Conservation (phyloP, 2,888 invertebrate species). For the Rhamnusium bicolor region DNA sequence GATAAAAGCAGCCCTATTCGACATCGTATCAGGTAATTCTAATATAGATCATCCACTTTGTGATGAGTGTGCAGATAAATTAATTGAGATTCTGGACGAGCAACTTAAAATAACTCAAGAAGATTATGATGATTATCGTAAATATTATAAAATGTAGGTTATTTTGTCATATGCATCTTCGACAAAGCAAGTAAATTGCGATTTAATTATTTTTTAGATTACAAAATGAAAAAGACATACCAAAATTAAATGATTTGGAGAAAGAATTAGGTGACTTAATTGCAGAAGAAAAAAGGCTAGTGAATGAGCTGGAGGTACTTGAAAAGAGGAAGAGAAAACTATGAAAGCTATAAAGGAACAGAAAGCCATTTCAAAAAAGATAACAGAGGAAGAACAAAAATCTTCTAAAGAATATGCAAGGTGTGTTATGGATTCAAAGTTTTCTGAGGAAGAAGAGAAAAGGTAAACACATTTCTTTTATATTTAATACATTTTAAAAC, state of each 20-base stretch:
- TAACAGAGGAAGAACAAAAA: slow-evolving; percentile 85
- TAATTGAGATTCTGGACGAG: slow-evolving; percentile 90
- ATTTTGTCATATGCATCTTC: not conserved
- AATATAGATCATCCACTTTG: slow-evolving; percentile 97
- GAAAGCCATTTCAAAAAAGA: slow-evolving; percentile 79
- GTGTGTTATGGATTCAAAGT: slow-evolving; percentile 87
- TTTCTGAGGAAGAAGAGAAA: slow-evolving; percentile 72
- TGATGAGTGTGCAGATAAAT: slow-evolving; percentile 94
- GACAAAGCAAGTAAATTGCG: too few relatives aligned
- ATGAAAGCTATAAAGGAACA: slow-evolving; percentile 80
- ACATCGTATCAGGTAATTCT: slow-evolving; percentile 92
- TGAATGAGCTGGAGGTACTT: slow-evolving; percentile 82
- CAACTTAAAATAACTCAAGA: slow-evolving; percentile 88
- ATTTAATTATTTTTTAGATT: slow-evolving; percentile 72
- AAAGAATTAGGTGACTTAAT: slow-evolving; percentile 86
- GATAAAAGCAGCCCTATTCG: slow-evolving; percentile 90
- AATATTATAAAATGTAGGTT: slow-evolving; percentile 80
- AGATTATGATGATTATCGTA: slow-evolving; percentile 92
- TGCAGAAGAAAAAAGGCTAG: slow-evolving; percentile 82
- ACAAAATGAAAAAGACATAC: slow-evolving; percentile 80
- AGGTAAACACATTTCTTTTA: slow-evolving; percentile 46
- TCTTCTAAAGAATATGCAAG: slow-evolving; percentile 94
- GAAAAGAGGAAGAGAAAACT: slow-evolving; percentile 84
- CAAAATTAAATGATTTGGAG: slow-evolving; percentile 82
- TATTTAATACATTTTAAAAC: too few relatives aligned